phyloP scores from a whole-genome alignment of 2,888 invertebrate genomes.

The Ptilodon capucinus region DNA sequence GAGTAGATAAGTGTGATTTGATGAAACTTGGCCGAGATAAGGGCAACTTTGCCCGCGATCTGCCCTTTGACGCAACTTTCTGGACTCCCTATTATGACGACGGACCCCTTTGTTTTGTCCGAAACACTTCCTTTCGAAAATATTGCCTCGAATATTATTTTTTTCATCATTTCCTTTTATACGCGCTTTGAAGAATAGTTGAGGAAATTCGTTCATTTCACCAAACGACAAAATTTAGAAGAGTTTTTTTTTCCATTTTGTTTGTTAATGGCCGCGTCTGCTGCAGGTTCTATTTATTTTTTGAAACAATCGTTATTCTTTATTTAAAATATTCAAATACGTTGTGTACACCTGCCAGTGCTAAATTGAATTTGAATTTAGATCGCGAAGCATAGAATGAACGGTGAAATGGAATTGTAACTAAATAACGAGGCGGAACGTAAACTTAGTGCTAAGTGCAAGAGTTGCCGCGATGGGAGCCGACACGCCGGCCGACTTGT shows the following conservation, averaged over 20 bases:
- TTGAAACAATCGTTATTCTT: background rate
- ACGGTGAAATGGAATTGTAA: constrained; percentile 14
- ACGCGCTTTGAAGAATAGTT: constrained; percentile 44
- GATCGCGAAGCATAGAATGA: constrained; percentile 4
- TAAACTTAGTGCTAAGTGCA: constrained; percentile 18
- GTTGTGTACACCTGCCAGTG: background rate
- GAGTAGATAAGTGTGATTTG: constrained; percentile 67
- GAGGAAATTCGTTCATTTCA: constrained; percentile 40
- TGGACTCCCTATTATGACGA: constrained; percentile 55
- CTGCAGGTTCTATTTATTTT: background rate
- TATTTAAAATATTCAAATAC: background rate
- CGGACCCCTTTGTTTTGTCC: constrained; percentile 61
- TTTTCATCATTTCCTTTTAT: constrained; percentile 49
- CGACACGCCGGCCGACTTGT: constrained; percentile 35
- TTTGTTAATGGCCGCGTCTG: too few species aligned
- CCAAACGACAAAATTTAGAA: constrained; percentile 5
- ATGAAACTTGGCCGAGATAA: constrained; percentile 62
- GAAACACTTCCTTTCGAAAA: constrained; percentile 56
- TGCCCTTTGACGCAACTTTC: constrained; percentile 56
- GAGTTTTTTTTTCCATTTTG: constrained; percentile 2
- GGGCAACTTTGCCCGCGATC: constrained; percentile 52
- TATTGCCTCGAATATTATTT: constrained; percentile 59
- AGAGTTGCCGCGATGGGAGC: constrained; percentile 14
- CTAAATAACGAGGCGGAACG: constrained; percentile 12
- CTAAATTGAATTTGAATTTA: constrained; percentile 5